Evolutionary conservation across 2,113 vertebrate species (phyloP).

Genomic region (Prionailurus bengalensis): DNA sequence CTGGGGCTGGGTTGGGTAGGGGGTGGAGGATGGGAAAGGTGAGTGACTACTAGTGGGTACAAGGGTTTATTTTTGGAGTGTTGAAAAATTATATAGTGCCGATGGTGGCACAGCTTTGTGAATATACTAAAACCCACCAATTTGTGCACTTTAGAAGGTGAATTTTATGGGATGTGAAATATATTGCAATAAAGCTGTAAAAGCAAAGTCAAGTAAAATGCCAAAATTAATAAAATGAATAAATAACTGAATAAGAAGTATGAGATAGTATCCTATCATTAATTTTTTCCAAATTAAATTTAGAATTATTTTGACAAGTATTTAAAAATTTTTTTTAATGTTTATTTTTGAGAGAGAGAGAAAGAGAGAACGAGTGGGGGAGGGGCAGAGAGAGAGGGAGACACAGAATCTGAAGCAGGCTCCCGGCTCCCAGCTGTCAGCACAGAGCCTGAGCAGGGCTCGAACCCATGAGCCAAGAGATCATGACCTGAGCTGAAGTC

Average conservation of each 20-base stretch:
- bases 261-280: not conserved
- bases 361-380: too few relatives aligned
- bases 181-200: not conserved
- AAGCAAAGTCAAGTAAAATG: constrained; percentile 27
- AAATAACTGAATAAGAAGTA: constrained; percentile 49
- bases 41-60: not conserved
- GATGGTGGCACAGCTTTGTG: not conserved
- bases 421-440: too few relatives aligned
- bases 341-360: too few relatives aligned
- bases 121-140: not conserved
- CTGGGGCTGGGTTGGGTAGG: not conserved
- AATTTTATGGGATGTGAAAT: constrained; percentile 22
- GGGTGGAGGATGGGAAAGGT: not conserved
- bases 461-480: too few relatives aligned
- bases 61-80: not conserved
- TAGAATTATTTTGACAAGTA: constrained; percentile 29
- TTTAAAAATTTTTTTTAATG: not conserved
- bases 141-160: not conserved
- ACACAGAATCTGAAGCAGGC: too few relatives aligned
- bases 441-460: too few relatives aligned
- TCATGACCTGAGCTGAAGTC: too few relatives aligned
- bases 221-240: constrained; percentile 30
- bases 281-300: constrained; percentile 20
- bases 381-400: too few relatives aligned
- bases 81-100: not conserved